phyloP scores from a whole-genome alignment of 2,113 vertebrate species.

The Crotalus helleri region DNA sequence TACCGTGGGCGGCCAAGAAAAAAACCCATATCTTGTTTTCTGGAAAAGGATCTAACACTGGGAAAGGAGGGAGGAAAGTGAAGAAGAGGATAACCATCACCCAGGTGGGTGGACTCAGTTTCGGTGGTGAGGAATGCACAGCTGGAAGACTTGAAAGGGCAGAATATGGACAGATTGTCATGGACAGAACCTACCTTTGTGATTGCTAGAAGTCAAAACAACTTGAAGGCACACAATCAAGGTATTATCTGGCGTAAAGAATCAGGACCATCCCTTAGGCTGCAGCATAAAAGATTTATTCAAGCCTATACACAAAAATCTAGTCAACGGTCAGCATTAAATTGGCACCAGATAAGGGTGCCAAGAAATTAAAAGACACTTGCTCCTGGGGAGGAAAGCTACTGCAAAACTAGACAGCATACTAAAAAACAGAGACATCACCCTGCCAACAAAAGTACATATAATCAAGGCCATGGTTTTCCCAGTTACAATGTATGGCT shows the following conservation, averaged over 20 bases:
- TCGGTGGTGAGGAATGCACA: neutral
- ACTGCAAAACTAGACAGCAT: too few species aligned
- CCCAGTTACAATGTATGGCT: too few species aligned
- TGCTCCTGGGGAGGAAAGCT: too few species aligned
- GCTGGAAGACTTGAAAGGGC: neutral
- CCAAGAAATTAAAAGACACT: too few species aligned
- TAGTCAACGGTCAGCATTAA: neutral
- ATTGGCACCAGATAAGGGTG: neutral
- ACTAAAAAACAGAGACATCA: too few species aligned
- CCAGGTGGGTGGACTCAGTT: neutral
- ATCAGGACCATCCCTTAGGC: neutral
- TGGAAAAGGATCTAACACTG: neutral
- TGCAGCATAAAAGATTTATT: neutral
- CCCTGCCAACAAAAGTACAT: too few species aligned
- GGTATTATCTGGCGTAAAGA: neutral
- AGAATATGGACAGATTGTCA: neutral
- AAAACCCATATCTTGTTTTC: neutral
- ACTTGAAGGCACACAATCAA: neutral
- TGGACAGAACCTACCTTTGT: neutral
- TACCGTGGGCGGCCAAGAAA: neutral
- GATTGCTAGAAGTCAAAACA: neutral
- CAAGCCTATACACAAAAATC: neutral
- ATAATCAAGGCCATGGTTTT: too few species aligned
- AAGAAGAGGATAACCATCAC: neutral
- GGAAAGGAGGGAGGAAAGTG: neutral